Conservation (phyloP, 2,113 vertebrate species). For the Hypomesus transpacificus region DNA sequence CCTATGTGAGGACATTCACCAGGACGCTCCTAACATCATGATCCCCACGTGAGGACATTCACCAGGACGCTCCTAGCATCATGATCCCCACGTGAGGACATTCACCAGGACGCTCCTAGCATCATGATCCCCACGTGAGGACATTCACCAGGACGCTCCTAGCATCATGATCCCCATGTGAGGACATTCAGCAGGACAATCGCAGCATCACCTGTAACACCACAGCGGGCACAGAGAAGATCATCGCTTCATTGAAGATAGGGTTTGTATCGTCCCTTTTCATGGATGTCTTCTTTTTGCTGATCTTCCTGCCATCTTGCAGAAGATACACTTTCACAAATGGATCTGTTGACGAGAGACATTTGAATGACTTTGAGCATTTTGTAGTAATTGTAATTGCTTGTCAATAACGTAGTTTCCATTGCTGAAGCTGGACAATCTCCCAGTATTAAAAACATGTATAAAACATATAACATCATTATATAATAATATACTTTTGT, state of each 20-base stretch:
- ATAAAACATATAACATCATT: no score
- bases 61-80: no score
- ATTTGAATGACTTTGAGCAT: neutral
- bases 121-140: neutral
- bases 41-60: neutral
- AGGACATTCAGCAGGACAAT: no score
- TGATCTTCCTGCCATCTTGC: constrained; percentile 96
- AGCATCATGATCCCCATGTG: neutral
- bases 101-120: no score
- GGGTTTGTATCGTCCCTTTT: constrained; percentile 94
- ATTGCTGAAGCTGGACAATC: no score
- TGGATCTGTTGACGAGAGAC: constrained; percentile 74
- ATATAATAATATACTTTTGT: no score
- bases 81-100: neutral
- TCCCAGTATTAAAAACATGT: no score
- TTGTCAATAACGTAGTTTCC: no score
- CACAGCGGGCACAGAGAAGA: constrained; percentile 92
- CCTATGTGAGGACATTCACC: neutral
- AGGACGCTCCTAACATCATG: neutral
- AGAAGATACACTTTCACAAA: constrained; percentile 98
- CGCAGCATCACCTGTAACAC: constrained; percentile 83
- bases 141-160: no score
- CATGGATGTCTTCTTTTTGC: constrained; percentile 95
- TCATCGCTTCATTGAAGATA: constrained; percentile 98
- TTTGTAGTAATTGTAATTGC: neutral